Evolutionary conservation across 2,888 invertebrate species (phyloP), one percentile per base, ranked within the genome.

Genomic region (Lordiphosa fenestrarum): DNA sequence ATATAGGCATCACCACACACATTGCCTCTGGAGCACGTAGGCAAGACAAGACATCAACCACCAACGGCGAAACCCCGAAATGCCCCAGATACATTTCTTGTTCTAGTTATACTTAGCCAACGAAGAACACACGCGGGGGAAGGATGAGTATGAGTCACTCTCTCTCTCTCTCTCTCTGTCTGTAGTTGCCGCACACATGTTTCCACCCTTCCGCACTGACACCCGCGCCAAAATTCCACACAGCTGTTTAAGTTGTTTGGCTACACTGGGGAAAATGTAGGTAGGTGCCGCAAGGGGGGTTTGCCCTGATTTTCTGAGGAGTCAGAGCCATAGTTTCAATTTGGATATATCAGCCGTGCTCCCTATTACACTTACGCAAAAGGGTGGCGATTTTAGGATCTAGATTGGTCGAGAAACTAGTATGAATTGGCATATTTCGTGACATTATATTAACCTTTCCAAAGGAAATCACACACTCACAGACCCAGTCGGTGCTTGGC

Each of bases 1-100:
- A 58, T 58, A 58, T 58, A 58, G 48, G 25, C 39, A 21, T 4
- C 3, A 3, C 19, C 19, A 40, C 39, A 39, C 19, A 40, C 10
- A 40, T 40, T 9, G 19, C 3, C 19, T 51, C 59, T 59, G 59
- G 59, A 59, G 59, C 51, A 50, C 59, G 44, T 30, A 42, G 46
- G 9, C 54, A 12, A 36, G 33, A 25, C 41, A 19, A 19, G 25
- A 25, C 25, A 53, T 3, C 9, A 48, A 15, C 39, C 25, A 44
- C 36, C 46, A 36, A 47, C 40, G 44, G 46, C 50, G 41, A 42
- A 48, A 46, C 49, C 60, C 37, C 47, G 46, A 52, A 35, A 53
- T 60, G 61, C 53, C 60, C 47, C 53, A 61, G 60, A 60, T 60
- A 60, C 46, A 42, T 57, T 52, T 52, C 25, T 59, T 23, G 42